Conservation (phyloP, 2,888 invertebrate species). For the Thera obeliscata region DNA sequence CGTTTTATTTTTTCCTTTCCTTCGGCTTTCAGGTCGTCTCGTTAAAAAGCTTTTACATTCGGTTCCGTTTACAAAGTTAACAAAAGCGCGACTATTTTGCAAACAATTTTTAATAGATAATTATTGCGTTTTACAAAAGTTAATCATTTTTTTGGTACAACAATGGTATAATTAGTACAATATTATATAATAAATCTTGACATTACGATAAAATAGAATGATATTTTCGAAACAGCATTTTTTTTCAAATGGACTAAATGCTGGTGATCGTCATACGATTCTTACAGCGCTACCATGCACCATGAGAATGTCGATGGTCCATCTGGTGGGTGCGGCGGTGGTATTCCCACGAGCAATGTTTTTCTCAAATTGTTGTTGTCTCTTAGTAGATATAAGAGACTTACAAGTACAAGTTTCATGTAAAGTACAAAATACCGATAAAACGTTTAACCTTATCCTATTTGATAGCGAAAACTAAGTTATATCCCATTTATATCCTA, state of each 20-base stretch:
- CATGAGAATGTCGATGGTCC: too few relatives aligned
- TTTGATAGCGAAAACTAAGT: constrained; percentile 25
- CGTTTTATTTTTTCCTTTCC: constrained; percentile 68
- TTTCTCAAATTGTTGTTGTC: too few relatives aligned
- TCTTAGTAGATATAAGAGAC: too few relatives aligned
- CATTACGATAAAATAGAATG: too few relatives aligned
- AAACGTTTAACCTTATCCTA: constrained; percentile 14
- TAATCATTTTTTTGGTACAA: not conserved
- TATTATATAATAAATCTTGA: too few relatives aligned
- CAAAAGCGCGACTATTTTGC: constrained; percentile 67
- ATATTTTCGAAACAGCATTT: too few relatives aligned
- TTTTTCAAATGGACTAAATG: too few relatives aligned
- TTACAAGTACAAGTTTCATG: constrained; percentile 1
- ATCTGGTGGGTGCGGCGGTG: too few relatives aligned
- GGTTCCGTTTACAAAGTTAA: constrained; percentile 71
- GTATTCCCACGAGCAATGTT: too few relatives aligned
- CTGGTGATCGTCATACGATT: too few relatives aligned
- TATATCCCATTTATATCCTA: constrained; percentile 11
- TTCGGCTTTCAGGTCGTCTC: constrained; percentile 63
- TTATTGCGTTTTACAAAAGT: constrained; percentile 12
- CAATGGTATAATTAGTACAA: too few relatives aligned
- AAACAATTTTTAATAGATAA: constrained; percentile 60
- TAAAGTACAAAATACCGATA: not conserved
- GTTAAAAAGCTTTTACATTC: constrained; percentile 72
- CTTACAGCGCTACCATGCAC: too few relatives aligned